Conservation (phyloP, 1,140 invertebrate genomes). For the Sitophilus oryzae region DNA sequence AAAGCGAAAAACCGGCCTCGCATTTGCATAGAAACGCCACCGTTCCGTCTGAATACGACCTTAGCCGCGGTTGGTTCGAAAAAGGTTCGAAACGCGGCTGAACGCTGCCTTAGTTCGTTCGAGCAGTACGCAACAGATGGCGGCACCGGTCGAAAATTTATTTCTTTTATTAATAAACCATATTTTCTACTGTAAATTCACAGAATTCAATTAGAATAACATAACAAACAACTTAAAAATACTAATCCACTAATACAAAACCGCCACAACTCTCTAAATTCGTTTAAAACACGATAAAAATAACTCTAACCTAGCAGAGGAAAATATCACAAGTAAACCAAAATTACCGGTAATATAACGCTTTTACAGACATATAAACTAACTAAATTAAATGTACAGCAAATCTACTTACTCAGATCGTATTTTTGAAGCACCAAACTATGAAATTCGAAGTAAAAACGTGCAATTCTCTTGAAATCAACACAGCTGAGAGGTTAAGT, state of each 20-base stretch:
- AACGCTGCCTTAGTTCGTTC: not conserved
- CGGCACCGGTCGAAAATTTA: conserved; percentile 8
- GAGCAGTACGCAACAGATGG: conserved; percentile 12
- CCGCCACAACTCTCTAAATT: not conserved
- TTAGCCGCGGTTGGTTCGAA: too few relatives aligned
- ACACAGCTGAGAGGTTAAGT: conserved; percentile 14
- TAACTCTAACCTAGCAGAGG: not conserved
- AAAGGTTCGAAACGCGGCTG: not conserved
- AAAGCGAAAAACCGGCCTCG: too few relatives aligned
- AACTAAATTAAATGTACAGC: too few relatives aligned
- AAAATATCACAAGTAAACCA: too few relatives aligned
- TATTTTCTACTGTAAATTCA: not conserved
- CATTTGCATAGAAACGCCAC: not conserved
- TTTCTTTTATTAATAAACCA: not conserved
- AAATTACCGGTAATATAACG: too few relatives aligned
- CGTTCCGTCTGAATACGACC: not conserved
- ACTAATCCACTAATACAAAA: too few relatives aligned
- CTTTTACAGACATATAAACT: too few relatives aligned
- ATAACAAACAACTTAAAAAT: not conserved
- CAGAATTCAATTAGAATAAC: not conserved
- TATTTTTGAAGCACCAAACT: not conserved
- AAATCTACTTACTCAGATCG: not conserved
- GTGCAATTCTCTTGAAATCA: not conserved
- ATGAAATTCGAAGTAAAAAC: not conserved
- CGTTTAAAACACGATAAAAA: not conserved